Percentiles rank a stretch among this genome's conserved stretches.
Evolutionary conservation across 2,113 vertebrate genomes (phyloP).

Genomic region (Zosterops pallidus): DNA sequence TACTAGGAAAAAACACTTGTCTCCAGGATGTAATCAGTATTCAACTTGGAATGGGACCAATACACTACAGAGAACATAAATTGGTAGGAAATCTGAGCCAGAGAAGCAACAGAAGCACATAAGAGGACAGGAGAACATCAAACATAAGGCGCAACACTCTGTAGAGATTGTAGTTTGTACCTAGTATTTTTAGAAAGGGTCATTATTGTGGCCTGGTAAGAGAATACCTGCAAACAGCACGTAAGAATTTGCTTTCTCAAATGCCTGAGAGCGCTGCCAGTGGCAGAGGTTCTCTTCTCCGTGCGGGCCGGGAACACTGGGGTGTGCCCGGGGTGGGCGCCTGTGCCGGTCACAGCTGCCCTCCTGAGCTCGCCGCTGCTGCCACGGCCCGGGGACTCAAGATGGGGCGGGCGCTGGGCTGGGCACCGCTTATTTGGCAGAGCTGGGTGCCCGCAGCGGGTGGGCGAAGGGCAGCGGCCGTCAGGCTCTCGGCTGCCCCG

Average conservation of each 20-base stretch:
- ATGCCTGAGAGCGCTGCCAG: rapidly evolving
- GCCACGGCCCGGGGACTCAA: neutral
- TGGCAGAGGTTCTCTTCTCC: no score
- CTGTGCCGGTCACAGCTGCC: neutral
- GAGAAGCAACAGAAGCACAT: neutral
- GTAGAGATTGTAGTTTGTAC: rapidly evolving
- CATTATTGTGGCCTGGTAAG: neutral
- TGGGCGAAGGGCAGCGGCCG: neutral
- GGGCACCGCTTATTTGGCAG: no score
- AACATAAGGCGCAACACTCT: rapidly evolving
- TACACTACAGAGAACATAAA: rapidly evolving
- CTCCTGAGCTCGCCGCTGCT: neutral
- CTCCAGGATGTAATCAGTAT: neutral
- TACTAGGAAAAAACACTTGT: neutral
- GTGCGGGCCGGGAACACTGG: neutral
- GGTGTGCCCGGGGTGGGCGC: rapidly evolving
- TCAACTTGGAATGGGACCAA: neutral
- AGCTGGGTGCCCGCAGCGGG: no score
- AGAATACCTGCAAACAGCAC: no score
- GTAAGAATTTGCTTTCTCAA: rapidly evolving
- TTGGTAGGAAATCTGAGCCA: neutral
- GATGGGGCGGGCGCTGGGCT: neutral
- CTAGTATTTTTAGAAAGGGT: rapidly evolving
- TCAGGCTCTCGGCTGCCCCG: neutral
- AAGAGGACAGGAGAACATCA: rapidly evolving